Conservation (phyloP, 2,113 vertebrate species). For the Epinephelus cyanopodus region DNA sequence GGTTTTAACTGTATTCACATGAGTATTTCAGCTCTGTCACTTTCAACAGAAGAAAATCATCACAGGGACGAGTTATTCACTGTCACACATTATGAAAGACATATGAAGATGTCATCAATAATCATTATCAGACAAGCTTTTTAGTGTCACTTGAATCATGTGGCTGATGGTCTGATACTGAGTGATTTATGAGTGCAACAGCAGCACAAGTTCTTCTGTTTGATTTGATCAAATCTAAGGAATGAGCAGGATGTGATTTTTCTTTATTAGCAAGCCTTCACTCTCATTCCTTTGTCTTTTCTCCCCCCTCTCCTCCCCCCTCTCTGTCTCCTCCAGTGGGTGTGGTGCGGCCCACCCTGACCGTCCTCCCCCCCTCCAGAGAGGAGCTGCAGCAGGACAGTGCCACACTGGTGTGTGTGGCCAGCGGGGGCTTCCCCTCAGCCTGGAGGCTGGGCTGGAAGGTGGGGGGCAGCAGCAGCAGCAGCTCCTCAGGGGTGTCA, state of each 20-base stretch:
- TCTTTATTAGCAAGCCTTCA: not conserved
- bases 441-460: conserved; percentile 67
- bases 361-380: conserved; percentile 65
- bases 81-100: not conserved
- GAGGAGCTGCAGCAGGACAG: conserved; percentile 6
- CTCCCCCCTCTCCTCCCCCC: not conserved
- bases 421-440: conserved; percentile 50
- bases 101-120: too few species aligned
- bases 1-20: too few species aligned
- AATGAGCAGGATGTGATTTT: not conserved
- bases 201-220: conserved; percentile 3
- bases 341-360: conserved; percentile 61
- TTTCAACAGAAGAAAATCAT: too few species aligned
- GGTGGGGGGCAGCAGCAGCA: conserved; percentile 48
- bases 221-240: not conserved
- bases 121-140: not conserved
- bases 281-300: not conserved
- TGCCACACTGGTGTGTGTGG: conserved; percentile 30
- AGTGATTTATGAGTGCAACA: conserved; percentile 8
- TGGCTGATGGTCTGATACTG: conserved; percentile 6
- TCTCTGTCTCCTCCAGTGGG: conserved; percentile 39
- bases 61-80: not conserved
- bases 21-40: too few species aligned
- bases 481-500: conserved; percentile 35
- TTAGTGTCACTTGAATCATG: not conserved